Conservation (phyloP, 2,888 invertebrate genomes). For the Apamea crenata region DNA sequence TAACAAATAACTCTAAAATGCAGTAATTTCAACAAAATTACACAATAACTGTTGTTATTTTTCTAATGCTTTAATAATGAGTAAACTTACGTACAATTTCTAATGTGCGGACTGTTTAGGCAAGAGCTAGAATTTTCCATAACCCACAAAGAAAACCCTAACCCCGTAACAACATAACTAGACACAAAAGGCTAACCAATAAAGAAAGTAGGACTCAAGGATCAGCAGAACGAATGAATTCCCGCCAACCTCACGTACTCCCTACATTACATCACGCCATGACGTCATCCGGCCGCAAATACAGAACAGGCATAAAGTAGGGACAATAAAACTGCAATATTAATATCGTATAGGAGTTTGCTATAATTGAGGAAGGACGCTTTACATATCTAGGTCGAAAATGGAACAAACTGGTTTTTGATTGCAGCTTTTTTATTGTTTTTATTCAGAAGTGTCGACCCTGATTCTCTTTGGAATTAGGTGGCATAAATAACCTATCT, state of each 20-base stretch:
- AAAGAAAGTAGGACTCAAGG: conserved; percentile 34
- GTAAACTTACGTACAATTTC: not conserved
- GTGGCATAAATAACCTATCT: conserved; percentile 31
- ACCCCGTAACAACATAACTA: not conserved
- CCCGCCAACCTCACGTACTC: conserved; percentile 42
- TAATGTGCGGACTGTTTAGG: not conserved
- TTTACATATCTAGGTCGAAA: conserved; percentile 28
- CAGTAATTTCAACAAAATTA: no score
- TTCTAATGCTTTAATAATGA: not conserved
- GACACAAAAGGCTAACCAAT: conserved; percentile 21
- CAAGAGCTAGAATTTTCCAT: not conserved
- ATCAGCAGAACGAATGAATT: conserved; percentile 41
- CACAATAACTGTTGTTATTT: no score
- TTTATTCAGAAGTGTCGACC: conserved; percentile 6
- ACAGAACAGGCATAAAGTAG: conserved; percentile 60
- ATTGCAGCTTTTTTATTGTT: conserved; percentile 15
- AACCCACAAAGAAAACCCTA: not conserved
- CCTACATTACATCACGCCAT: conserved; percentile 59
- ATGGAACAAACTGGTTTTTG: conserved; percentile 20
- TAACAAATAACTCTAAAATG: no score
- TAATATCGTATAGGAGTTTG: conserved; percentile 51
- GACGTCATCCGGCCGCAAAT: conserved; percentile 61
- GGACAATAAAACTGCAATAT: conserved; percentile 65
- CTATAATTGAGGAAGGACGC: conserved; percentile 48
- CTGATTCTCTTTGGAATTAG: conserved; percentile 12